Evolutionary conservation across 1,140 invertebrate genomes (phyloP).

Genomic region (Chrysomallon squamiferum): DNA sequence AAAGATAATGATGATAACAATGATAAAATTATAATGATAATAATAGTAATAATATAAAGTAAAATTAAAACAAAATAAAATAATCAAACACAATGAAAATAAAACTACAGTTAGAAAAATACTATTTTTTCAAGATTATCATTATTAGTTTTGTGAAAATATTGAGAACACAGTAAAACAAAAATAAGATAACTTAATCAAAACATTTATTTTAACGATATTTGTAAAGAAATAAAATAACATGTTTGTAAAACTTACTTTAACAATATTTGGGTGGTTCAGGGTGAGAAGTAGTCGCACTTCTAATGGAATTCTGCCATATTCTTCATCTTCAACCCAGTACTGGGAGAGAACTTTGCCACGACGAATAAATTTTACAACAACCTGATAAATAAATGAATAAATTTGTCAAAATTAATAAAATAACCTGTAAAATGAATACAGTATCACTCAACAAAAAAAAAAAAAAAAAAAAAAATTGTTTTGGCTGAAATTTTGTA

Average conservation of each 20-base stretch:
- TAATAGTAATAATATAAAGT: not conserved
- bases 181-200: too few relatives aligned
- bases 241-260: conserved; percentile 37
- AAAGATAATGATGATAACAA: too few relatives aligned
- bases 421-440: not conserved
- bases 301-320: conserved; percentile 71
- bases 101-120: too few relatives aligned
- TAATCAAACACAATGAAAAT: too few relatives aligned
- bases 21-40: too few relatives aligned
- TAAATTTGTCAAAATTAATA: too few relatives aligned
- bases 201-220: too few relatives aligned
- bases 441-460: not conserved
- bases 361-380: conserved; percentile 78
- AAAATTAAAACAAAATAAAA: not conserved
- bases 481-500: not conserved
- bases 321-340: conserved; percentile 70
- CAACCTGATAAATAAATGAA: conserved; percentile 64
- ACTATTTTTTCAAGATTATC: too few relatives aligned
- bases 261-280: conserved; percentile 77
- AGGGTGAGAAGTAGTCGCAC: conserved; percentile 72
- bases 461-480: not conserved
- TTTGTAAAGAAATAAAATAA: too few relatives aligned
- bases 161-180: too few relatives aligned
- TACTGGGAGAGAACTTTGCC: conserved; percentile 75
- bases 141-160: too few relatives aligned